These are phyloP conservation scores for Fragum fragum DNA, from an alignment of 2,888 invertebrate species.

Conservation along the genomic window DNA sequence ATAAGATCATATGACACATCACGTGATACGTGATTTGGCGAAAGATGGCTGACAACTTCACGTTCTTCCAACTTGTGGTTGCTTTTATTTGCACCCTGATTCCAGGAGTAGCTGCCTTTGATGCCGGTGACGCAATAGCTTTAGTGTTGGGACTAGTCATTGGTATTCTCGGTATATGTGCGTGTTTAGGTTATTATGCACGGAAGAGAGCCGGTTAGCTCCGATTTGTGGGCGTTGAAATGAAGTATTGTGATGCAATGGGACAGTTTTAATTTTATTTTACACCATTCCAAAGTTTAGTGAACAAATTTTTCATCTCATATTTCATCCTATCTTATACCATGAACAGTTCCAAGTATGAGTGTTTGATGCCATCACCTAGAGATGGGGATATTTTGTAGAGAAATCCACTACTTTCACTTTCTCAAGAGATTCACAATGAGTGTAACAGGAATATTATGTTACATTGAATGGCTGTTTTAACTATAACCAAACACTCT, in stretches of 20 bases:
- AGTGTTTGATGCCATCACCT: background rate
- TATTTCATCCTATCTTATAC: background rate
- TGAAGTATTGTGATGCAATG: constrained; percentile 19
- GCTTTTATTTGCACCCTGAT: constrained; percentile 75
- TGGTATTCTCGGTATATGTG: constrained; percentile 86
- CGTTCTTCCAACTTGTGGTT: constrained; percentile 61
- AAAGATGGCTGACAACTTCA: constrained; percentile 77
- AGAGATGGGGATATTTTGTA: background rate
- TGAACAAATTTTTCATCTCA: constrained; percentile 21
- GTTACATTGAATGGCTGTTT: no score
- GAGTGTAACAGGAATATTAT: no score
- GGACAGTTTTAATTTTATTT: constrained; percentile 19
- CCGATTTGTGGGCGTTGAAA: background rate
- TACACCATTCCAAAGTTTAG: constrained; percentile 22
- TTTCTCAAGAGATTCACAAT: no score
- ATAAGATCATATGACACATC: constrained; percentile 68
- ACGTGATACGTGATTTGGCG: constrained; percentile 67
- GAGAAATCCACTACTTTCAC: background rate
- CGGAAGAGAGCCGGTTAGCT: constrained; percentile 75
- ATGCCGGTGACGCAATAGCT: constrained; percentile 87
- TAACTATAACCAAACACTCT: no score
- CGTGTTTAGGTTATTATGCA: constrained; percentile 87
- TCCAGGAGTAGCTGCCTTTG: constrained; percentile 85
- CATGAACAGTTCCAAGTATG: background rate
- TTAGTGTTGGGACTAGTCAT: constrained; percentile 86